Conservation (phyloP, 2,113 vertebrate genomes). For the Mustelus asterias region DNA sequence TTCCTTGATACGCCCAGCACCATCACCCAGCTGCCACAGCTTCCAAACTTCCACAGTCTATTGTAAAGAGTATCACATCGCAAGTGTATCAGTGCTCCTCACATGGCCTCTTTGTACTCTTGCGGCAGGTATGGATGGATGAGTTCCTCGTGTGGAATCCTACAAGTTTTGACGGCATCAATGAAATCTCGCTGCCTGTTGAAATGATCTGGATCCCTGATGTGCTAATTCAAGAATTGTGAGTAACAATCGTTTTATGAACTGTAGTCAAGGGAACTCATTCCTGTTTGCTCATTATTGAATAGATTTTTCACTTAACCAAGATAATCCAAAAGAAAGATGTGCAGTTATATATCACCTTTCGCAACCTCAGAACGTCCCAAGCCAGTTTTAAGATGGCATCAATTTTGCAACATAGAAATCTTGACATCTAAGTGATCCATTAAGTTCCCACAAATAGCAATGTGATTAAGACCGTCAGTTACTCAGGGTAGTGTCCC, state of each 20-base stretch:
- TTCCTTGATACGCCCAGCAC: too few relatives aligned
- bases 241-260: constrained; percentile 43
- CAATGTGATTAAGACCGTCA: neutral
- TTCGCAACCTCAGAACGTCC: neutral
- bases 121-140: constrained; percentile 67
- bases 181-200: constrained; percentile 68
- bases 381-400: neutral
- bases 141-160: constrained; percentile 75
- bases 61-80: neutral
- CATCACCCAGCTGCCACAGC: neutral
- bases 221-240: constrained; percentile 67
- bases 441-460: neutral
- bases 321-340: neutral
- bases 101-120: constrained; percentile 8
- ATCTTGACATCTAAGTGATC: neutral
- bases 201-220: constrained; percentile 69
- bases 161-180: constrained; percentile 66
- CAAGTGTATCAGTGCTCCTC: neutral
- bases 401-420: too few relatives aligned
- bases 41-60: neutral
- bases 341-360: neutral
- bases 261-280: neutral
- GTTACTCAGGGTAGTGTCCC: too few relatives aligned
- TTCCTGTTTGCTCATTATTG: neutral
- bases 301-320: neutral